Conservation (phyloP, 1,140 invertebrate species). For the Chrysomallon squamiferum region DNA sequence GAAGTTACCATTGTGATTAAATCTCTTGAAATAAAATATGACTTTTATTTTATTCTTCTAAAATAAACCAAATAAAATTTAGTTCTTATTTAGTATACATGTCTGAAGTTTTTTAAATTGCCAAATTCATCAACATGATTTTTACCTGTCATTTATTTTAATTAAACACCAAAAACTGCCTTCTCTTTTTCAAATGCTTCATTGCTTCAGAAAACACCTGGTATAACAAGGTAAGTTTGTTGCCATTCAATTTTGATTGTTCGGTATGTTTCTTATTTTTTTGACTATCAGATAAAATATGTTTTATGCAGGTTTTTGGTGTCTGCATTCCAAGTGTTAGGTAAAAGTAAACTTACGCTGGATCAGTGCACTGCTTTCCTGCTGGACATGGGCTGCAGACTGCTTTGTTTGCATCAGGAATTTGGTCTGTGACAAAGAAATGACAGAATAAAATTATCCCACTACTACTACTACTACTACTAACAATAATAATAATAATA, state of each 20-base stretch:
- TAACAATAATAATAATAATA: background rate
- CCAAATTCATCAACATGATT: background rate
- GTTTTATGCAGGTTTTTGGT: background rate
- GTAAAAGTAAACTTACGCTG: slow-evolving; percentile 40
- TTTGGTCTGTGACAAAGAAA: slow-evolving; percentile 22
- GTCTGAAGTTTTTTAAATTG: background rate
- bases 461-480: background rate
- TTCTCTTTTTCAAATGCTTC: too few species aligned
- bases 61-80: background rate
- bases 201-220: background rate
- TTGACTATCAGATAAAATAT: background rate
- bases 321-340: too few species aligned
- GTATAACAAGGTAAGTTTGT: background rate
- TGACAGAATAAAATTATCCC: background rate
- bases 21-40: background rate
- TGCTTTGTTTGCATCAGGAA: slow-evolving; percentile 20
- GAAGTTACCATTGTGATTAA: background rate
- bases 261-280: background rate
- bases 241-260: background rate
- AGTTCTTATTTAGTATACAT: background rate
- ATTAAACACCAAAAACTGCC: too few species aligned
- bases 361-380: slow-evolving; percentile 41
- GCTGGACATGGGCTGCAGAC: slow-evolving; percentile 41
- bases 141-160: background rate
- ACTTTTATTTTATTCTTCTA: background rate